phyloP scores from a whole-genome alignment of 2,113 vertebrate genomes.

The Corythaeola cristata region DNA sequence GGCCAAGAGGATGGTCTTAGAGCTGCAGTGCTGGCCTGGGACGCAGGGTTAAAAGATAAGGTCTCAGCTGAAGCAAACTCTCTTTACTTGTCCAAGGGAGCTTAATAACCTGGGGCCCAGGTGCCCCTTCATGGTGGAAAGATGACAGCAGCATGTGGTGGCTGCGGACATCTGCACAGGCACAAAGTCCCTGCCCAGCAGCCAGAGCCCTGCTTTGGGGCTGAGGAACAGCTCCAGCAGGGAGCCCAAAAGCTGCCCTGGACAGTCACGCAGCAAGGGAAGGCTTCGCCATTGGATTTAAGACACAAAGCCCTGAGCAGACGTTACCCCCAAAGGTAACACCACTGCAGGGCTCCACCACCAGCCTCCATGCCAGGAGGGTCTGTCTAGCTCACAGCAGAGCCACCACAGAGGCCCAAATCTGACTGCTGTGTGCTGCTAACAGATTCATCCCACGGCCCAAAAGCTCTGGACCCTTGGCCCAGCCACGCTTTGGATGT shows the following conservation, averaged over 20 bases:
- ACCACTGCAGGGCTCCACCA: not conserved
- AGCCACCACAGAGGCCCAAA: not conserved
- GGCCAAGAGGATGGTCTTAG: not conserved
- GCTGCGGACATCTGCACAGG: fast-evolving
- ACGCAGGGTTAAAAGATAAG: not conserved
- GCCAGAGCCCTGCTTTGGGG: not conserved
- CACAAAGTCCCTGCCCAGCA: not conserved
- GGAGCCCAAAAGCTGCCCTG: not conserved
- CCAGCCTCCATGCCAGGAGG: not conserved
- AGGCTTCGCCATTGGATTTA: not conserved
- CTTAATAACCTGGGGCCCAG: not conserved
- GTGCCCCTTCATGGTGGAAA: not conserved
- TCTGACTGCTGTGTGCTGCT: not conserved
- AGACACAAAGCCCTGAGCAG: not conserved
- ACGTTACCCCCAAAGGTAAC: not conserved
- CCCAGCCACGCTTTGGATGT: fast-evolving
- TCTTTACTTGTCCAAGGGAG: not conserved
- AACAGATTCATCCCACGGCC: not conserved
- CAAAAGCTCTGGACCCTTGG: not conserved
- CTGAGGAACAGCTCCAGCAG: not conserved
- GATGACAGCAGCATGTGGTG: not conserved
- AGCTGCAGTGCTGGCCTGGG: not conserved
- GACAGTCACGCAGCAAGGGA: not conserved
- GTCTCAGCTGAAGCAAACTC: not conserved
- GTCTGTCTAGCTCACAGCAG: not conserved